Percentiles rank a stretch among this genome's conserved stretches.
Evolutionary conservation across 2,113 vertebrate species (phyloP).

Genomic region (Benthochromis sp.): DNA sequence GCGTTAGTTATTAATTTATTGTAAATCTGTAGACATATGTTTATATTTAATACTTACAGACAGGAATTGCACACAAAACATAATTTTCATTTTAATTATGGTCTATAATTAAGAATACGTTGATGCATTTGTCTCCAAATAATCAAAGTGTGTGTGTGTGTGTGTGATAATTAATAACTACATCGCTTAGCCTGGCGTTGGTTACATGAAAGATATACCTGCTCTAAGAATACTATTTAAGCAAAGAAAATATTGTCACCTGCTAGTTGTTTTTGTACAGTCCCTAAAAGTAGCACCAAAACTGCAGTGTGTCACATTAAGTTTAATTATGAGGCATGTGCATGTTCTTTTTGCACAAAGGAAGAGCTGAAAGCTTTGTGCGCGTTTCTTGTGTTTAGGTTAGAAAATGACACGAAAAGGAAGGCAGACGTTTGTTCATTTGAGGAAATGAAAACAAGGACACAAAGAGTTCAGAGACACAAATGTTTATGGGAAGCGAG

Average conservation of each 20-base stretch:
- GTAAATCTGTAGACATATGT: neutral
- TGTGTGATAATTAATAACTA: neutral
- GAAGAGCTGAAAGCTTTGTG: neutral
- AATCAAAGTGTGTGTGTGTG: neutral
- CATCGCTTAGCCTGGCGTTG: neutral
- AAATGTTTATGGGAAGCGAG: neutral
- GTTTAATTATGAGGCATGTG: accelerated
- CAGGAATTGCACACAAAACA: neutral
- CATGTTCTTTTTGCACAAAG: neutral
- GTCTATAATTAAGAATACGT: neutral
- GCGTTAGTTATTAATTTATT: neutral
- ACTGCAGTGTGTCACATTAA: neutral
- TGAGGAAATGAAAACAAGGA: neutral
- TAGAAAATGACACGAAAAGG: neutral
- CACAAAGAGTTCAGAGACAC: accelerated
- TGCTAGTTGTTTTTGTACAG: neutral
- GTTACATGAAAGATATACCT: neutral
- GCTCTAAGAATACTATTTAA: neutral
- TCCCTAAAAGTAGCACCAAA: neutral
- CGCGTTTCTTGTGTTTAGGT: accelerated
- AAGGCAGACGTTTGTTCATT: neutral
- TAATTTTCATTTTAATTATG: accelerated
- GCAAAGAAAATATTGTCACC: neutral
- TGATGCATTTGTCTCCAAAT: neutral
- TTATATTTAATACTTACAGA: neutral